Evolutionary conservation across 2,888 invertebrate species (phyloP).

Genomic region (Thumatha senex): DNA sequence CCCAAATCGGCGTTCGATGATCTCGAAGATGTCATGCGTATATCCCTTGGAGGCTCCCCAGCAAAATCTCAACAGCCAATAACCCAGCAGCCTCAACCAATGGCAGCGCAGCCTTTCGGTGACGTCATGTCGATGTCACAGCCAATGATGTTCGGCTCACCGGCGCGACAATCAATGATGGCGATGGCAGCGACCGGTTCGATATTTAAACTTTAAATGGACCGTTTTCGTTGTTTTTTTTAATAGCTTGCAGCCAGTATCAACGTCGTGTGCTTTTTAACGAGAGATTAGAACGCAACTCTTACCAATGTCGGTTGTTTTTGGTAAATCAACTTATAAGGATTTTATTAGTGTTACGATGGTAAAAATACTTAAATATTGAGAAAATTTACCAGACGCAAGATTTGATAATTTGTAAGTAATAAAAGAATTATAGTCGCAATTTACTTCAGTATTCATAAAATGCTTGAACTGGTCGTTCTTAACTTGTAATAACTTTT

Average conservation of each 20-base stretch:
- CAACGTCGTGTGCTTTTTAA: conserved; percentile 33
- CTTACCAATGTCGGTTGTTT: neutral
- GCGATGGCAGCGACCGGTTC: conserved; percentile 75
- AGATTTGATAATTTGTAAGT: too few species aligned
- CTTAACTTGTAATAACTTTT: too few species aligned
- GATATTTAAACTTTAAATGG: conserved; percentile 60
- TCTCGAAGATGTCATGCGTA: conserved; percentile 86
- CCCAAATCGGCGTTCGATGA: conserved; percentile 87
- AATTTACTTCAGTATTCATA: too few species aligned
- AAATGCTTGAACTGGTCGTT: too few species aligned
- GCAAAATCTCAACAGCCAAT: conserved; percentile 63
- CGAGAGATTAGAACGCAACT: neutral
- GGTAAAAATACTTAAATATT: neutral
- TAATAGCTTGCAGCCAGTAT: conserved; percentile 41
- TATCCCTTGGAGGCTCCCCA: conserved; percentile 86
- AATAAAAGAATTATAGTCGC: too few species aligned
- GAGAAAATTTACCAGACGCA: too few species aligned
- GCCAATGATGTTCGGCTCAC: conserved; percentile 75
- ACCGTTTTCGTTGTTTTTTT: conserved; percentile 47
- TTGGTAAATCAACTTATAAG: conserved; percentile 4
- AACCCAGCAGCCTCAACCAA: conserved; percentile 66
- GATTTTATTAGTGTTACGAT: too few species aligned
- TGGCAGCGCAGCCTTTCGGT: conserved; percentile 65
- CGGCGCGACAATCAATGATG: conserved; percentile 73
- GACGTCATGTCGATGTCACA: conserved; percentile 70